A percentile compares a stretch with the other conserved stretches of the same genome.
Evolutionary conservation across 2,888 invertebrate genomes (phyloP).

Genomic region (Bursaphelenchus okinawaensis): DNA sequence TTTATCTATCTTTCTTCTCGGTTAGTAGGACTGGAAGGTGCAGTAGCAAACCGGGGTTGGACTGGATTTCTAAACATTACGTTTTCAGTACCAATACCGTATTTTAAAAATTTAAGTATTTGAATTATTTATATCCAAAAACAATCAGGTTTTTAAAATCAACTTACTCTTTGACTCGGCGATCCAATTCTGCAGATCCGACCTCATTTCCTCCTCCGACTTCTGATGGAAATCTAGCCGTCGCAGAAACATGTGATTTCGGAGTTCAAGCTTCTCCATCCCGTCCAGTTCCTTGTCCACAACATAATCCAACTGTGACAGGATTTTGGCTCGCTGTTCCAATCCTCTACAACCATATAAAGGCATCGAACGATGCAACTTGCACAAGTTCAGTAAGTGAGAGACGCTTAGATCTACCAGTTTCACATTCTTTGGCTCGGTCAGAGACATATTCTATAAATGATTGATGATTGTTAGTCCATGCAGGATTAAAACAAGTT

Average conservation of each 20-base stretch:
- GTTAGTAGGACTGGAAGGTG: not conserved
- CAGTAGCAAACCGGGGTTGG: not conserved
- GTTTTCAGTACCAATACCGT: not conserved
- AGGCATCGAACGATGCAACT: not conserved
- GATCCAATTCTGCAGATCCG: slow-evolving; percentile 30
- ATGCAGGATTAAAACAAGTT: no score
- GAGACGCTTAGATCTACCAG: not conserved
- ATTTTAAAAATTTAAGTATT: no score
- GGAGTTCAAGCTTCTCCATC: not conserved
- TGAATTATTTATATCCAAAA: no score
- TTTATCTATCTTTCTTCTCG: not conserved
- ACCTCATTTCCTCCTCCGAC: slow-evolving; percentile 30
- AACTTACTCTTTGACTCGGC: not conserved
- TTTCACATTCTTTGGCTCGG: not conserved
- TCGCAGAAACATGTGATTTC: slow-evolving; percentile 33
- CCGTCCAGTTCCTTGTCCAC: not conserved
- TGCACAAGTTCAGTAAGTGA: not conserved
- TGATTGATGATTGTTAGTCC: no score
- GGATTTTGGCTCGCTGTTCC: slow-evolving; percentile 4
- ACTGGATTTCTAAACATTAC: not conserved
- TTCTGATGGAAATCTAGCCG: slow-evolving; percentile 35
- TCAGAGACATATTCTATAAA: not conserved
- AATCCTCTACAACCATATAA: slow-evolving; percentile 5
- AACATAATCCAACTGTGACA: slow-evolving; percentile 5
- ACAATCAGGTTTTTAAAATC: no score